Evolutionary conservation across 2,888 invertebrate species (phyloP).

Genomic region (Thera britannica): DNA sequence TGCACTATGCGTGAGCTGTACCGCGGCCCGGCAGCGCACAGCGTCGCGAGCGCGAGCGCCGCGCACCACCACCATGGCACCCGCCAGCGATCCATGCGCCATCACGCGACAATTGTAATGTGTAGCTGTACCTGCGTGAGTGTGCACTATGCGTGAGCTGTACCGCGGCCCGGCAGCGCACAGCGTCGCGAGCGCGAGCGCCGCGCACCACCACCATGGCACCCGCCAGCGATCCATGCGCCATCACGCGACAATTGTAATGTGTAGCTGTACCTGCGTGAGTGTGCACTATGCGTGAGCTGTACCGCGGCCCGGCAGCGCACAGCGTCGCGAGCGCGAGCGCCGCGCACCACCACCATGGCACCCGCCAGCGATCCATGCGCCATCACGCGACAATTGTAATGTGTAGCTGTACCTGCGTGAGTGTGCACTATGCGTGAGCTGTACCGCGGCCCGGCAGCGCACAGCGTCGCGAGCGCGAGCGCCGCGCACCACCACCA

Average conservation of each 20-base stretch:
- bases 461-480: constrained; percentile 64
- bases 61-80: constrained; percentile 77
- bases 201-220: constrained; percentile 78
- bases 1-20: constrained; percentile 92
- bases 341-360: constrained; percentile 77
- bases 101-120: constrained; percentile 68
- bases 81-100: constrained; percentile 81
- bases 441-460: constrained; percentile 88
- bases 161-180: constrained; percentile 86
- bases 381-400: constrained; percentile 78
- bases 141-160: constrained; percentile 92
- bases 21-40: constrained; percentile 84
- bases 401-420: constrained; percentile 75
- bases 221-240: constrained; percentile 79
- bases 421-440: constrained; percentile 93
- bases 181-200: constrained; percentile 66
- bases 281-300: constrained; percentile 92
- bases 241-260: constrained; percentile 73
- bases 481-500: constrained; percentile 77
- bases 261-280: constrained; percentile 82
- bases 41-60: constrained; percentile 68
- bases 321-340: constrained; percentile 66
- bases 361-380: constrained; percentile 77
- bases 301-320: constrained; percentile 87
- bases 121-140: constrained; percentile 85